Evolutionary conservation across 23 tunicate genomes (phyloP), one percentile per base, ranked within the genome.

Genomic region (Styela plicata): DNA sequence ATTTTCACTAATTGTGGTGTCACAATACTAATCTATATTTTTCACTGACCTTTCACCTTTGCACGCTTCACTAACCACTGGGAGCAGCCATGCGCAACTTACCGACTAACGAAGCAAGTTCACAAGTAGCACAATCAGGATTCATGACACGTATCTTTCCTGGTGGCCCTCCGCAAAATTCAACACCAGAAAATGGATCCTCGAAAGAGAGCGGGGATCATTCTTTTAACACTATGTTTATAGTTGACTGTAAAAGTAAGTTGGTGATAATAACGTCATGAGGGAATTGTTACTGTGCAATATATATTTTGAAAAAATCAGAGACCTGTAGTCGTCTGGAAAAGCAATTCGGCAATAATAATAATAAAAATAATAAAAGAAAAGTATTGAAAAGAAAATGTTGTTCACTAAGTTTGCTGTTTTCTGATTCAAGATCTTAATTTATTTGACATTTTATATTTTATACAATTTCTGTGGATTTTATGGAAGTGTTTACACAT

Each of bases 31-130:
- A 66, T 66, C 17, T 73, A 34, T 31, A 1, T 76, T 21, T n/a
- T 53, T 53, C 29, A 21, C 33, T 76, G 0, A 76, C 66, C 81
- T 76, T 76, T 76, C 66, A 76, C 81, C 66, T 76, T 76, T 76
- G 81, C 81, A 76, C 53, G 81, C 81, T 76, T 76, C 63, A 76
- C 81, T 76, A 76, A 76, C 81, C 57, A 44, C 57, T 13, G 57
- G 57, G 24, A 53, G 36, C 81, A 76, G 81, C 66, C 64, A 44
- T 44, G 81, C 81, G 66, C 24, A 53, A 26, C 71, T 44, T 44
- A 44, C 57, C 57, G 13, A 44, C 57, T 30, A 76, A 52, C 31
- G 67, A 26, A 44, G 1, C 81, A 22, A 20, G 64, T 0, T n/a
- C 78, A 32, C 63, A 71, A 32, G 29, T 16, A 13, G 29, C 18